These are phyloP conservation scores for Elachura formosa DNA, from an alignment of 2,113 vertebrate genomes.

Conservation along the genomic window DNA sequence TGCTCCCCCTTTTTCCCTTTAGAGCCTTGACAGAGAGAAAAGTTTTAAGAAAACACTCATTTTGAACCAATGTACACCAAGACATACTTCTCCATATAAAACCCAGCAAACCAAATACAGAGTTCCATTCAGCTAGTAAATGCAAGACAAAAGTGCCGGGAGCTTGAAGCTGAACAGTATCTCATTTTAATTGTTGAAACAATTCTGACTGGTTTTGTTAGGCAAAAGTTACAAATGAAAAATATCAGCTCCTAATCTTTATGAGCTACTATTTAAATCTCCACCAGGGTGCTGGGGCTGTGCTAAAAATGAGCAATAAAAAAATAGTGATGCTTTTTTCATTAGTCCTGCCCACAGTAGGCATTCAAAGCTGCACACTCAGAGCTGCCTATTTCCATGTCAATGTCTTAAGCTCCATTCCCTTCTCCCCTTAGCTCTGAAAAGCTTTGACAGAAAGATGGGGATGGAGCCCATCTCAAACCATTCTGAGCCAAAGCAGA, in stretches of 20 bases:
- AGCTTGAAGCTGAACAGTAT: rapidly evolving
- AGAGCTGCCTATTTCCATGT: background rate
- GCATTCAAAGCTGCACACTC: background rate
- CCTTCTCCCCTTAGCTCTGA: background rate
- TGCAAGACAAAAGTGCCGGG: background rate
- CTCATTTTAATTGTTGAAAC: background rate
- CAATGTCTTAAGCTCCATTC: background rate
- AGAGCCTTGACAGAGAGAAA: background rate
- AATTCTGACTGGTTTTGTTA: background rate
- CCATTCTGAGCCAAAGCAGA: background rate
- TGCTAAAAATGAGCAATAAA: background rate
- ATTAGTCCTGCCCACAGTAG: background rate
- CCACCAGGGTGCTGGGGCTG: background rate
- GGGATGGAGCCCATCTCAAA: background rate
- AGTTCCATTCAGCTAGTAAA: background rate
- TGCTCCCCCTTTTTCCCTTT: background rate
- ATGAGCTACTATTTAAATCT: background rate
- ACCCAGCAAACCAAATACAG: background rate
- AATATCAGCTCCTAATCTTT: background rate
- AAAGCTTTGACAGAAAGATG: background rate
- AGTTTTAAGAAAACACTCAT: background rate
- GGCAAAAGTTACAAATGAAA: background rate
- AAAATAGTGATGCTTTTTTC: background rate
- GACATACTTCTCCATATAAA: background rate
- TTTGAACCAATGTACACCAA: background rate